Percentiles rank a stretch among this genome's conserved stretches.
Conservation (phyloP, 2,113 vertebrate species). For the Cephalophus harveyi region DNA sequence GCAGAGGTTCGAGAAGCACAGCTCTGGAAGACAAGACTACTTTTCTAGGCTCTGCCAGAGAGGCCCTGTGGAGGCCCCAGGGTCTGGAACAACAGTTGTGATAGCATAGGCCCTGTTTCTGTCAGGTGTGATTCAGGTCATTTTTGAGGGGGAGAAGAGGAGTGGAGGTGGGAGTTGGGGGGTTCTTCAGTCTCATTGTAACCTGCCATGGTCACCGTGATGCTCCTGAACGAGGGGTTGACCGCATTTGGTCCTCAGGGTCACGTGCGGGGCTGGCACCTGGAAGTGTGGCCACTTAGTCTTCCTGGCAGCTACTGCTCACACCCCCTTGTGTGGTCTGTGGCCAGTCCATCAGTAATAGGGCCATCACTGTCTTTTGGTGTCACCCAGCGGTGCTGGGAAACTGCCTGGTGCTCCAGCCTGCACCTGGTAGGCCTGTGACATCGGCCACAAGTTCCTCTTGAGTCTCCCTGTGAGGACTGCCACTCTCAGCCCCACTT, state of each 20-base stretch:
- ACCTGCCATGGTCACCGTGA: background rate
- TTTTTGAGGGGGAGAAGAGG: background rate
- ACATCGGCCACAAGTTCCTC: background rate
- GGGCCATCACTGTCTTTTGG: background rate
- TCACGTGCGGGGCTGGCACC: background rate
- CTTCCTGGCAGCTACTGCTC: background rate
- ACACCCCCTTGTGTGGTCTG: rapidly evolving
- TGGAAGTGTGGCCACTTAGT: background rate
- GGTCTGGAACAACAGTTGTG: background rate
- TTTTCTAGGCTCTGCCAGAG: background rate
- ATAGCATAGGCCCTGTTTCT: no score
- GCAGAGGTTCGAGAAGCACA: background rate
- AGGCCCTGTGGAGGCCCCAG: background rate
- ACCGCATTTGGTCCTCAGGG: background rate
- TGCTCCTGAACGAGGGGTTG: background rate
- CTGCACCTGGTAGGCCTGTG: background rate
- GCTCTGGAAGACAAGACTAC: background rate
- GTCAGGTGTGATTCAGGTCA: background rate
- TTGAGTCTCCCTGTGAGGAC: background rate
- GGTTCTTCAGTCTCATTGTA: background rate
- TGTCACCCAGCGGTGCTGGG: background rate
- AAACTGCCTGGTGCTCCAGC: background rate
- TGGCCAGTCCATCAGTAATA: background rate
- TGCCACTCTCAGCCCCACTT: background rate
- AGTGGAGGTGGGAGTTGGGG: background rate